Evolutionary conservation across 2,113 vertebrate species (phyloP).

Genomic region (Amblyopsis rosae): DNA sequence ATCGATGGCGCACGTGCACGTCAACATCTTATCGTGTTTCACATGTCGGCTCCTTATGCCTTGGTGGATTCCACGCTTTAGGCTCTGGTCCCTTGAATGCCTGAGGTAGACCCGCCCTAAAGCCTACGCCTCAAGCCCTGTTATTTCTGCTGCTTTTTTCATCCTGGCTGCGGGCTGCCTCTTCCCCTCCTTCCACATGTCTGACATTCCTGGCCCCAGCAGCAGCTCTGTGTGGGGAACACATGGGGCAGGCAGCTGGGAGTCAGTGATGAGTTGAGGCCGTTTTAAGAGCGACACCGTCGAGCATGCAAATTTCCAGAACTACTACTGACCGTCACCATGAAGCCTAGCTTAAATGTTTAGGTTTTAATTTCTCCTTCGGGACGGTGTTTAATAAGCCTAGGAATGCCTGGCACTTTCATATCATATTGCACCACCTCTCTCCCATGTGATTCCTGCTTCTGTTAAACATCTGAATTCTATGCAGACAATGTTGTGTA

Average conservation of each 20-base stretch:
- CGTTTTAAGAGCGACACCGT: conserved; percentile 7
- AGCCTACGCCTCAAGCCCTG: conserved; percentile 61
- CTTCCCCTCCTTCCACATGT: conserved; percentile 49
- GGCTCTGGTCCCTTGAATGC: conserved; percentile 46
- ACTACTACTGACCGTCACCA: not conserved
- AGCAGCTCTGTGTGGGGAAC: conserved; percentile 65
- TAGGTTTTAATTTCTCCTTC: not conserved
- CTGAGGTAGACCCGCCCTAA: conserved; percentile 64
- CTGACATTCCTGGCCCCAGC: conserved; percentile 69
- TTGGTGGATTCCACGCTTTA: conserved; percentile 29
- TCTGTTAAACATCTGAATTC: not conserved
- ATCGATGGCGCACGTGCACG: too few relatives aligned
- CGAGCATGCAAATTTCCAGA: conserved; percentile 1
- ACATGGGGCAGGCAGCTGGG: conserved; percentile 49
- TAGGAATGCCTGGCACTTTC: conserved; percentile 17
- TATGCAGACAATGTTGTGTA: too few relatives aligned
- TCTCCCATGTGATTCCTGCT: conserved; percentile 15
- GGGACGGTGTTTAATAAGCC: not conserved
- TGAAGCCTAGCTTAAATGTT: not conserved
- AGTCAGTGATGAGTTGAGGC: conserved; percentile 8
- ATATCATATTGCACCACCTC: conserved; percentile 35
- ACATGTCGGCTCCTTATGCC: too few relatives aligned
- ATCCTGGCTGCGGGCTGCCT: conserved; percentile 34
- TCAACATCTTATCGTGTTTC: too few relatives aligned
- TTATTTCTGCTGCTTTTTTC: conserved; percentile 68